Evolutionary conservation across 2,797 vertebrate genomes (phyloP), one percentile per base, ranked within the genome.

Genomic region (Toxotes lorentzi): DNA sequence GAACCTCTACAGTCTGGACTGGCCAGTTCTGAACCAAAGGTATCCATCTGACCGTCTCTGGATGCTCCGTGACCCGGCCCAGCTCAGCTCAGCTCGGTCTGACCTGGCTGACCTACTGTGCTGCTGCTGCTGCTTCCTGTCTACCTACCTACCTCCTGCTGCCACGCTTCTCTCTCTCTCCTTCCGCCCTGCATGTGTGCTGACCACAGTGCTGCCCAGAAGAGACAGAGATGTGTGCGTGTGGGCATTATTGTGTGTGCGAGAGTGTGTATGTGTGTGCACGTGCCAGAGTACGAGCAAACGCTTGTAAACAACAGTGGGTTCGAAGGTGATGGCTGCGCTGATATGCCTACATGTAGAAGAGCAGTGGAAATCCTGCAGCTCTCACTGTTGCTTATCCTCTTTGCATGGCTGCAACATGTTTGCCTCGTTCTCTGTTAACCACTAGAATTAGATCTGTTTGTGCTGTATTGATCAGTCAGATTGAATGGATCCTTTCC

Each of bases 11-110:
- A 93, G 85, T 86, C 97, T 77, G 94, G 96, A 96, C 87, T 95
- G 89, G 91, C 95, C 94, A 95, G 95, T 93, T 93, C 96, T 94
- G 97, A 98, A 81, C 95, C 97, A 94, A 97, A 99, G 98, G 98
- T 99, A 98, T 97, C 96, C 89, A 91, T 85, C 87, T 91, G 95
- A 88, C 95, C 87, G 74, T 77, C 89, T 88, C 88, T 92, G 16
- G 91, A 94, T 58, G 73, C 91, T 82, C 80, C 87, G 83, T 79
- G 92, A 90, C 84, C 85, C 47, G 87, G 93, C 88, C 90, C 70
- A 68, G 82, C 83, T 77, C 88, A n/a, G 92, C 92, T 41, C 40
- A 14, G 40, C 40, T 91, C 79, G 70, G 89, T 89, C 82, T 89
- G 81, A 89, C 79, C 80, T 73, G 79, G 87, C 92, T 87, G 89